Conservation (phyloP, 2,113 vertebrate species). For the Lynx canadensis region DNA sequence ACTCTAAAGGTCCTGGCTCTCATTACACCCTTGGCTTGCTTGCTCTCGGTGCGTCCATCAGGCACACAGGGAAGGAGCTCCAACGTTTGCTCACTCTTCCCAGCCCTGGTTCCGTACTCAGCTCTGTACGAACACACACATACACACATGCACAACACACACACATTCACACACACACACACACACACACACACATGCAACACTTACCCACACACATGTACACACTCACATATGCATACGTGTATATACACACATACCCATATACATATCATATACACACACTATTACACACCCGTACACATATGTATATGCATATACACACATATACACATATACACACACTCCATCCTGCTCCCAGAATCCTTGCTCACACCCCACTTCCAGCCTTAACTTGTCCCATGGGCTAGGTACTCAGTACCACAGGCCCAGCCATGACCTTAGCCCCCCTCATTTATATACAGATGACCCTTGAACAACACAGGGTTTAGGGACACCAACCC, state of each 20-base stretch:
- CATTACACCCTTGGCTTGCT: background rate
- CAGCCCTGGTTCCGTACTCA: background rate
- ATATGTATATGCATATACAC: background rate
- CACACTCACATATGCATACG: background rate
- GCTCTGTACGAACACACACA: background rate
- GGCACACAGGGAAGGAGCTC: background rate
- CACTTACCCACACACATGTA: background rate
- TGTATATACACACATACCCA: background rate
- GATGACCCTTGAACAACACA: background rate
- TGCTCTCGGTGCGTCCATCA: background rate
- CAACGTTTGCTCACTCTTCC: background rate
- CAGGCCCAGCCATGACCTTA: background rate
- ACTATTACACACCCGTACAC: too few relatives aligned
- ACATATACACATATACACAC: background rate
- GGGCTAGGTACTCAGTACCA: background rate
- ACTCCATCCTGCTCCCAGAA: background rate
- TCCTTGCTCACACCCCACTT: background rate
- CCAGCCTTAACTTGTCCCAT: background rate
- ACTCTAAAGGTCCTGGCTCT: background rate
- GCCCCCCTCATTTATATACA: background rate
- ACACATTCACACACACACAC: rapidly evolving
- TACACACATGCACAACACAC: rapidly evolving
- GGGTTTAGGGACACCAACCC: background rate
- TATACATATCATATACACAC: background rate
- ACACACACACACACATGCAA: too few relatives aligned